phyloP scores from a whole-genome alignment of 2,888 invertebrate species.

The Dascillus cervinus region DNA sequence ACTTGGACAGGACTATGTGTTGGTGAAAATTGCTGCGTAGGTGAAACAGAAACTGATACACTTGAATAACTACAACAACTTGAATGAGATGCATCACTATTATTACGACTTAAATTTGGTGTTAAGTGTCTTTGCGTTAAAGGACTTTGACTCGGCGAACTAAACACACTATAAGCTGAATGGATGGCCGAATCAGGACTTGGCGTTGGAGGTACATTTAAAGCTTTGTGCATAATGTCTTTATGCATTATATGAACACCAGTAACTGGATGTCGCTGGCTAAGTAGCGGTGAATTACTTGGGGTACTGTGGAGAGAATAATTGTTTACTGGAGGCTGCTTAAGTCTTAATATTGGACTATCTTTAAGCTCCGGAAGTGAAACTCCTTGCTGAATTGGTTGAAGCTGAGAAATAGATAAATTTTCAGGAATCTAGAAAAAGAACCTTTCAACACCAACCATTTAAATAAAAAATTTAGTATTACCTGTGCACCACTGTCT shows the following conservation, averaged over 20 bases:
- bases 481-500: conserved; percentile 24
- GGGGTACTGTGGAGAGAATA: conserved; percentile 57
- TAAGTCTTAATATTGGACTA: conserved; percentile 44
- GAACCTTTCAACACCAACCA: not conserved
- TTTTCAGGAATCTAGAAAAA: conserved; percentile 34
- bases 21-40: conserved; percentile 64
- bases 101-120: conserved; percentile 79
- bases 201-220: conserved; percentile 65
- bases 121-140: conserved; percentile 74
- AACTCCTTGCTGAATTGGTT: conserved; percentile 26
- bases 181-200: conserved; percentile 86
- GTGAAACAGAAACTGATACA: conserved; percentile 46
- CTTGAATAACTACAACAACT: conserved; percentile 83
- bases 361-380: conserved; percentile 33
- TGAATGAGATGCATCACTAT: conserved; percentile 85
- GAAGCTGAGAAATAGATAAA: conserved; percentile 30
- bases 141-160: conserved; percentile 82
- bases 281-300: conserved; percentile 61
- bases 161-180: conserved; percentile 75
- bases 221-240: conserved; percentile 47
- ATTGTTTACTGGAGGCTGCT: conserved; percentile 48
- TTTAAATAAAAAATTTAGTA: conserved; percentile 2
- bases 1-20: conserved; percentile 81
- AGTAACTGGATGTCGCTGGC: conserved; percentile 47
- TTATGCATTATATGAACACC: conserved; percentile 36